phyloP scores from a whole-genome alignment of 2,888 invertebrate genomes.

The Strigamia transsilvanica region DNA sequence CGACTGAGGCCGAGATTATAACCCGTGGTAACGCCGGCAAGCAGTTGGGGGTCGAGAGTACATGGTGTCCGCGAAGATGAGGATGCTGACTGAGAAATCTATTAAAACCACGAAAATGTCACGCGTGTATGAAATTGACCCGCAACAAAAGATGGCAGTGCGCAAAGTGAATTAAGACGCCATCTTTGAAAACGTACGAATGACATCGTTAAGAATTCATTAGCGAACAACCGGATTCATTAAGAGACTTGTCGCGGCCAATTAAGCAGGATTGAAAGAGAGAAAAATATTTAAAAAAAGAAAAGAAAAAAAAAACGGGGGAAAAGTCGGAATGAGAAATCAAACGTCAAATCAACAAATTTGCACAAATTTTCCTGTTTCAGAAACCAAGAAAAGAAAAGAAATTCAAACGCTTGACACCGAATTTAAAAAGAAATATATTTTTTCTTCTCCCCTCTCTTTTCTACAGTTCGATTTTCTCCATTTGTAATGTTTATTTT shows the following conservation, averaged over 20 bases:
- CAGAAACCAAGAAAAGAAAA: background rate
- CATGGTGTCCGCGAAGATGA: background rate
- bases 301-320: background rate
- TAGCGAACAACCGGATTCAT: slow-evolving; percentile 49
- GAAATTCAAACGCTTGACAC: background rate
- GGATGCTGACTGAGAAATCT: slow-evolving; percentile 45
- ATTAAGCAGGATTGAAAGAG: slow-evolving; percentile 30
- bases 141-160: background rate
- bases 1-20: slow-evolving; percentile 36
- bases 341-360: background rate
- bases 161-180: slow-evolving; percentile 37
- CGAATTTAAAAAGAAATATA: background rate
- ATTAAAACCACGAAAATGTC: slow-evolving; percentile 38
- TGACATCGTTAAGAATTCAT: slow-evolving; percentile 49
- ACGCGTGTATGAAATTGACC: slow-evolving; percentile 28
- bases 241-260: slow-evolving; percentile 47
- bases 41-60: background rate
- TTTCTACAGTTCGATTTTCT: slow-evolving; percentile 4
- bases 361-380: background rate
- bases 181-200: slow-evolving; percentile 37
- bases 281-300: background rate
- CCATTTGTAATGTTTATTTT: slow-evolving; percentile 16
- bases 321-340: slow-evolving; percentile 22
- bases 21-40: background rate
- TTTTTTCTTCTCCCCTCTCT: background rate